phyloP scores from a whole-genome alignment of 2,797 vertebrate genomes.

The Lophius americanus region DNA sequence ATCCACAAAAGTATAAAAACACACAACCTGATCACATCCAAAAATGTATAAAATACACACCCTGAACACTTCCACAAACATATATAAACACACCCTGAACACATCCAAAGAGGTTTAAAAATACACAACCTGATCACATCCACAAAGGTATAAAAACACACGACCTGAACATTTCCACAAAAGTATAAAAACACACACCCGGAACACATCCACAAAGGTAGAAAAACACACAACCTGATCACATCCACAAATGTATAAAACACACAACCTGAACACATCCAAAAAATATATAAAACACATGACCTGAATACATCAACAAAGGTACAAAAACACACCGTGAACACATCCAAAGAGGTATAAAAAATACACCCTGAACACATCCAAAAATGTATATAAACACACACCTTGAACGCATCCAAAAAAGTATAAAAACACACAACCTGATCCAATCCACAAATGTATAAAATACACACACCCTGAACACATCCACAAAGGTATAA shows the following conservation, averaged over 20 bases:
- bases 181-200: slow-evolving; percentile 36
- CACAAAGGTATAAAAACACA: slow-evolving; percentile 63
- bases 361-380: no score
- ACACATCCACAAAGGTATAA: not conserved
- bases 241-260: slow-evolving; percentile 1
- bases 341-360: no score
- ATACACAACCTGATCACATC: slow-evolving; percentile 60
- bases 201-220: not conserved
- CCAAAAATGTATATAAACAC: not conserved
- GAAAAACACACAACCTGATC: slow-evolving; percentile 8
- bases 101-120: no score
- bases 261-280: not conserved
- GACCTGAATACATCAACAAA: no score
- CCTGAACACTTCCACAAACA: no score
- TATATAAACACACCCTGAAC: no score
- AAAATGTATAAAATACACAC: not conserved
- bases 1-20: not conserved
- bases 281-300: not conserved
- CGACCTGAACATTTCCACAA: slow-evolving; percentile 19
- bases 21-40: not conserved
- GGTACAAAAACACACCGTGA: not conserved
- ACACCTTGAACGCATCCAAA: no score
- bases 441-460: no score
- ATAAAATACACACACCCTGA: not conserved
- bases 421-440: slow-evolving; percentile 3